Conservation (phyloP, 1,140 invertebrate species). For the Ruditapes philippinarum region DNA sequence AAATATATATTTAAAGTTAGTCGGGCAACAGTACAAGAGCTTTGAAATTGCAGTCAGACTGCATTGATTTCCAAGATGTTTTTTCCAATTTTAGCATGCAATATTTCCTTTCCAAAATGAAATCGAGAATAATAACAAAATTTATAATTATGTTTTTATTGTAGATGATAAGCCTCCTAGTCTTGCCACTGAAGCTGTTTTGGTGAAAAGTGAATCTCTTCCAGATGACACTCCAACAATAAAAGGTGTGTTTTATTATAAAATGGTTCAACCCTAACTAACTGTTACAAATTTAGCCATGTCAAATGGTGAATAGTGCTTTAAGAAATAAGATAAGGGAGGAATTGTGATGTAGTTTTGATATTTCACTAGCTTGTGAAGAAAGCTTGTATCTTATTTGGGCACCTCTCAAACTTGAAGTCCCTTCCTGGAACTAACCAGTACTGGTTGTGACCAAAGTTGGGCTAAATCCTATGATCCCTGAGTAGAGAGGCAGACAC, state of each 20-base stretch:
- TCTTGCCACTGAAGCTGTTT: constrained; percentile 77
- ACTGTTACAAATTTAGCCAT: too few relatives aligned
- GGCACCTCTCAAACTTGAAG: too few relatives aligned
- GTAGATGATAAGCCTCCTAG: constrained; percentile 55
- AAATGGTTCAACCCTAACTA: too few relatives aligned
- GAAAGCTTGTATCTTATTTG: too few relatives aligned
- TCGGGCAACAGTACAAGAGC: not conserved
- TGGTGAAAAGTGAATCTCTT: constrained; percentile 77
- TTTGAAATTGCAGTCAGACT: not conserved
- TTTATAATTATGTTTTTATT: not conserved
- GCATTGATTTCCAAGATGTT: not conserved
- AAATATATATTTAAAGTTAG: not conserved
- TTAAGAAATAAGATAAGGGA: too few relatives aligned
- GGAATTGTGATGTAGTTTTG: too few relatives aligned
- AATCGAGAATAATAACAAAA: not conserved
- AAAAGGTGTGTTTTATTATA: constrained; percentile 58
- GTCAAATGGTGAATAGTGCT: too few relatives aligned
- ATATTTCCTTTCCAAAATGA: not conserved
- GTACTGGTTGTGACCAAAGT: too few relatives aligned
- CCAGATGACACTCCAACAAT: constrained; percentile 75
- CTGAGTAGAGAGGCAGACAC: too few relatives aligned
- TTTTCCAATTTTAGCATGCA: not conserved
- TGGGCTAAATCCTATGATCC: too few relatives aligned
- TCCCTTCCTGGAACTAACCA: too few relatives aligned
- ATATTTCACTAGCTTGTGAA: too few relatives aligned